These are phyloP conservation scores for Metopia argyrocephala DNA, from an alignment of 2,888 invertebrate genomes.

Conservation along the genomic window DNA sequence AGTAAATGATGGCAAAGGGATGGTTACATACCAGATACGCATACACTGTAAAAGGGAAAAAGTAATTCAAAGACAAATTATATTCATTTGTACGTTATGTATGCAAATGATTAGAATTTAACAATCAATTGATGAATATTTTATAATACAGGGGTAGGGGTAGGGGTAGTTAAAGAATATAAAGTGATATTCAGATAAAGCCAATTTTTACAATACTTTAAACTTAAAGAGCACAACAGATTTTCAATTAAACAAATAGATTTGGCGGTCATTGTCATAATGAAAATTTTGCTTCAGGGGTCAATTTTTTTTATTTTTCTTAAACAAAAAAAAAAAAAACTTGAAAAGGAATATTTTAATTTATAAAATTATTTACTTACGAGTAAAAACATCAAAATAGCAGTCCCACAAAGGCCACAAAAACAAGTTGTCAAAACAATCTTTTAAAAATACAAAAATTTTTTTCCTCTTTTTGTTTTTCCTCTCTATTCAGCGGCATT, in stretches of 20 bases:
- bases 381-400: constrained; percentile 37
- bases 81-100: constrained; percentile 72
- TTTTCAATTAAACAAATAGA: constrained; percentile 23
- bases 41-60: constrained; percentile 15
- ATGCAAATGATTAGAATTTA: constrained; percentile 72
- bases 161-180: neutral
- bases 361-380: constrained; percentile 49
- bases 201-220: too few species aligned
- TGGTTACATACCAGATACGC: constrained; percentile 6
- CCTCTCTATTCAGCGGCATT: too few species aligned
- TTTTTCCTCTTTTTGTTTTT: constrained; percentile 42
- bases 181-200: too few species aligned
- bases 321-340: too few species aligned
- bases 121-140: constrained; percentile 68
- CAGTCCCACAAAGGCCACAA: neutral
- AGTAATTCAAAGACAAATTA: constrained; percentile 63
- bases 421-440: constrained; percentile 37
- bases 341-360: constrained; percentile 52
- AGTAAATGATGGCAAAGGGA: neutral
- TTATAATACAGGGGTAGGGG: constrained; percentile 22
- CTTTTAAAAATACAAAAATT: constrained; percentile 41
- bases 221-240: neutral
- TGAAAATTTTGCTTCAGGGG: constrained; percentile 10
- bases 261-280: constrained; percentile 2
- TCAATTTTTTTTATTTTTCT: constrained; percentile 15